A percentile compares a stretch with the other conserved stretches of the same genome.
phyloP scores from a whole-genome alignment of 2,113 vertebrate species.

The Festucalex cinctus region DNA sequence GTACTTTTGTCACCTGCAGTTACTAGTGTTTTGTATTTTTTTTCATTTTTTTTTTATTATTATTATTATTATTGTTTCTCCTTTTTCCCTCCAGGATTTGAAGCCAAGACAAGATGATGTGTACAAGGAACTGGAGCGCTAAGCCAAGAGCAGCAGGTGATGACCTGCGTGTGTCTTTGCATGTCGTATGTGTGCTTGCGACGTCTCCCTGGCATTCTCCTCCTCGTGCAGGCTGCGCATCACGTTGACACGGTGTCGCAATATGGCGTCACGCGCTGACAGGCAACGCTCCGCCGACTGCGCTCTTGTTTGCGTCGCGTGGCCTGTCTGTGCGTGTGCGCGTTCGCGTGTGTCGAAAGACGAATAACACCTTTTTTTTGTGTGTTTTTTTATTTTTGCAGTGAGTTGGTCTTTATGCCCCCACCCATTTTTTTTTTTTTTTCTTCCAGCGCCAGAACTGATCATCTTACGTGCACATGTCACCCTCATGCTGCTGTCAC shows the following conservation, averaged over 20 bases:
- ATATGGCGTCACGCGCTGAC: conserved; percentile 49
- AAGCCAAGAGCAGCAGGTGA: conserved; percentile 44
- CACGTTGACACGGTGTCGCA: conserved; percentile 49
- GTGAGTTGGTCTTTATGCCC: conserved; percentile 50
- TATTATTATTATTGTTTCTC: conserved; percentile 3
- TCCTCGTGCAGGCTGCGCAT: conserved; percentile 39
- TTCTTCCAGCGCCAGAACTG: conserved; percentile 60
- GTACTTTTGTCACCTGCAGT: no score
- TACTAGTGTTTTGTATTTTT: no score
- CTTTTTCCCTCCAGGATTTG: conserved; percentile 65
- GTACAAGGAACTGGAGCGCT: conserved; percentile 75
- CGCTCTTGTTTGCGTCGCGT: conserved; percentile 44
- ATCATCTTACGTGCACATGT: conserved; percentile 55
- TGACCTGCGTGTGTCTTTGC: conserved; percentile 34
- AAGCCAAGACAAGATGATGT: conserved; percentile 71
- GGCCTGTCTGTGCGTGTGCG: conserved; percentile 40
- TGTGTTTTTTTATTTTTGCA: background rate
- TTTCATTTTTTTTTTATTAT: background rate
- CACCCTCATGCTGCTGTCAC: conserved; percentile 58
- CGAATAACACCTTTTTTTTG: conserved; percentile 28
- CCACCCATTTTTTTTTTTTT: no score
- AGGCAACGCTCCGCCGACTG: conserved; percentile 41
- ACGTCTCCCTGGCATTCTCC: conserved; percentile 42
- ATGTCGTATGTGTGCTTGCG: conserved; percentile 15
- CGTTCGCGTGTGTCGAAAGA: conserved; percentile 44